Percentiles rank a stretch among this genome's conserved stretches.
Evolutionary conservation across 2,113 vertebrate species (phyloP).

Genomic region (human (Homo sapiens)): DNA sequence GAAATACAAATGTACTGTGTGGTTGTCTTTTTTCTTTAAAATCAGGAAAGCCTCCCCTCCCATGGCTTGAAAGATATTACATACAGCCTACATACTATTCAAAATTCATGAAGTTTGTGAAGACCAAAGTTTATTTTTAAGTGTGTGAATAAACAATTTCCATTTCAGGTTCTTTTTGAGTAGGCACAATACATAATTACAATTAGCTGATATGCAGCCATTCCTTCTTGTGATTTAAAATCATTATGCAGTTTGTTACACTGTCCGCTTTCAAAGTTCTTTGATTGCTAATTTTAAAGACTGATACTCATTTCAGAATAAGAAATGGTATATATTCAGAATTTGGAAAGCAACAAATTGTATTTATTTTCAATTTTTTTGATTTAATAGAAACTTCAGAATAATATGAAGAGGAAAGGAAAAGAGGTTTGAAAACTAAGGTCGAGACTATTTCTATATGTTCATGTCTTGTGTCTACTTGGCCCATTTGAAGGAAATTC

Average conservation of each 20-base stretch:
- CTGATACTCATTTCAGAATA: conserved; percentile 70
- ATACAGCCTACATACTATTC: conserved; percentile 50
- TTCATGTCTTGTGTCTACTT: conserved; percentile 30
- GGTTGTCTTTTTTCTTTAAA: background rate
- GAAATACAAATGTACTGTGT: background rate
- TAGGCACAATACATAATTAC: conserved; percentile 79
- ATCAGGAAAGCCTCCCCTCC: conserved; percentile 11
- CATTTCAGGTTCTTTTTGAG: conserved; percentile 80
- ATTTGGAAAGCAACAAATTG: conserved; percentile 65
- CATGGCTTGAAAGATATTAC: conserved; percentile 50
- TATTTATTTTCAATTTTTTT: conserved; percentile 74
- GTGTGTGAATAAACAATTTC: conserved; percentile 76
- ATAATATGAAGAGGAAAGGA: conserved; percentile 2
- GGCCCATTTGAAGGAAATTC: conserved; percentile 50
- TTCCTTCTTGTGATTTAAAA: conserved; percentile 78
- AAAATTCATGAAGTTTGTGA: conserved; percentile 76
- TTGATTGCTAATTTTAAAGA: conserved; percentile 81
- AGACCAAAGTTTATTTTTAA: conserved; percentile 69
- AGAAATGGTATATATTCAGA: conserved; percentile 66
- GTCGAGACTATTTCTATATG: conserved; percentile 31
- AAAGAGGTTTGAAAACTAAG: conserved; percentile 51
- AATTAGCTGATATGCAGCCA: conserved; percentile 81
- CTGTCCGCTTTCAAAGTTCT: conserved; percentile 76
- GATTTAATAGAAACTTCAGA: conserved; percentile 68
- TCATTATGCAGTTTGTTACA: conserved; percentile 73